Percentiles rank a stretch among this genome's conserved stretches.
These are phyloP conservation scores for Trisateles emortualis DNA, from an alignment of 2,888 invertebrate genomes.

Conservation along the genomic window DNA sequence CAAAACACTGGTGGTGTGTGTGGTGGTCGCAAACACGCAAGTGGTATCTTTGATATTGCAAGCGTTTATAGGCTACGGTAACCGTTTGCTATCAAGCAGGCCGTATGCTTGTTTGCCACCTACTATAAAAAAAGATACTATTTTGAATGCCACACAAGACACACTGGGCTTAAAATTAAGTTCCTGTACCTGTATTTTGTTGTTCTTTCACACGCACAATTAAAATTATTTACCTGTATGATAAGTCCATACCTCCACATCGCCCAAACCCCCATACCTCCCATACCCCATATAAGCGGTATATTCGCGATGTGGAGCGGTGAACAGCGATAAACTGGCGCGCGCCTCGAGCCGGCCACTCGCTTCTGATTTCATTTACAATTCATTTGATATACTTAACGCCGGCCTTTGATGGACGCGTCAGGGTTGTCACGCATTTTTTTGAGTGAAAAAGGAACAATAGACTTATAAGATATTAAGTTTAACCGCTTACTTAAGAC, in stretches of 20 bases:
- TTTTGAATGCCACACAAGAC: too few relatives aligned
- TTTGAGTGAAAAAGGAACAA: too few relatives aligned
- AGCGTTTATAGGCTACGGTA: too few relatives aligned
- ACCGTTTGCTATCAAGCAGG: too few relatives aligned
- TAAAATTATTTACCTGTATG: slow-evolving; percentile 5
- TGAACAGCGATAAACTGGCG: slow-evolving; percentile 60
- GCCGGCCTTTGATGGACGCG: slow-evolving; percentile 69
- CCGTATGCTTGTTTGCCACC: too few relatives aligned
- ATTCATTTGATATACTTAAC: slow-evolving; percentile 84
- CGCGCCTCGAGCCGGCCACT: slow-evolving; percentile 59
- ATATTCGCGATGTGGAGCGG: slow-evolving; percentile 7
- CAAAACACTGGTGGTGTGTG: too few relatives aligned
- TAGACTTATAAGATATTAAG: too few relatives aligned
- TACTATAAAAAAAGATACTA: too few relatives aligned
- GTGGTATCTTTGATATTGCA: too few relatives aligned
- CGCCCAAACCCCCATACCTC: background rate
- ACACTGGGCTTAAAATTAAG: too few relatives aligned
- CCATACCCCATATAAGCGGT: slow-evolving; percentile 5
- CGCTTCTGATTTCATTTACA: slow-evolving; percentile 84
- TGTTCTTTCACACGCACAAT: background rate
- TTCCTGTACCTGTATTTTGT: background rate
- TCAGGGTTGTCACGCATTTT: slow-evolving; percentile 60
- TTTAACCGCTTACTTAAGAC: too few relatives aligned
- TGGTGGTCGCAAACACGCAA: too few relatives aligned
- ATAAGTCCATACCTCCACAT: background rate